Conservation (phyloP, 2,797 vertebrate genomes). For the Acipenser transmontanus region DNA sequence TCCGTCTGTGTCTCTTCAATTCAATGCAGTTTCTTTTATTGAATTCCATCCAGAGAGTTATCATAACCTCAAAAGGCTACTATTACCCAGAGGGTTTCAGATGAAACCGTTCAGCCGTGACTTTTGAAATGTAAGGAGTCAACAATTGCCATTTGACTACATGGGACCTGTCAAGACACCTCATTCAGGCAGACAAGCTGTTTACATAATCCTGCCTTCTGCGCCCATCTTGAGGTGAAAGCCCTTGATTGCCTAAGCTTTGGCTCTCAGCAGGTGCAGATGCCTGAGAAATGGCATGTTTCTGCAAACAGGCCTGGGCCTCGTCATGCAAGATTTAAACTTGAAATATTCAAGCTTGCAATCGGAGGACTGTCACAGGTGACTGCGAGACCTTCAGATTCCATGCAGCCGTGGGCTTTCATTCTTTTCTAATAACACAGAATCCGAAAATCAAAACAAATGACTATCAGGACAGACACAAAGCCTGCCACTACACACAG, state of each 20-base stretch:
- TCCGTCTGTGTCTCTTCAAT: constrained; percentile 34
- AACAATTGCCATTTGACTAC: constrained; percentile 55
- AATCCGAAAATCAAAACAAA: constrained; percentile 11
- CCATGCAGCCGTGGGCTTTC: constrained; percentile 20
- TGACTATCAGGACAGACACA: not conserved
- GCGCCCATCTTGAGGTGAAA: constrained; percentile 24
- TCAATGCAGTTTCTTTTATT: constrained; percentile 67
- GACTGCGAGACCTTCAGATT: constrained; percentile 20
- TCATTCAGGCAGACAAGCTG: constrained; percentile 42
- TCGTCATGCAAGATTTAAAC: constrained; percentile 31
- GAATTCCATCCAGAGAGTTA: constrained; percentile 70
- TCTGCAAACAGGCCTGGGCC: constrained; percentile 13
- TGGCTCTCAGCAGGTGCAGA: constrained; percentile 38
- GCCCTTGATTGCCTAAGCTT: constrained; percentile 26
- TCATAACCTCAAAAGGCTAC: constrained; percentile 73
- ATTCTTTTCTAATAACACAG: constrained; percentile 18
- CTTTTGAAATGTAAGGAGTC: constrained; percentile 50
- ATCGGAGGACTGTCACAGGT: constrained; percentile 21
- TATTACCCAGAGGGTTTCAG: constrained; percentile 62
- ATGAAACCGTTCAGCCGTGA: constrained; percentile 60
- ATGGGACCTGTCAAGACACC: constrained; percentile 35
- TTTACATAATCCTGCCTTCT: constrained; percentile 49
- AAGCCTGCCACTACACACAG: not conserved
- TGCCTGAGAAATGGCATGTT: constrained; percentile 13
- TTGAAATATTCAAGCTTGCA: constrained; percentile 19